A percentile compares a stretch with the other conserved stretches of the same genome.
These are phyloP conservation scores for Calliopum simillimum DNA, from an alignment of 2,888 invertebrate species.

Conservation along the genomic window DNA sequence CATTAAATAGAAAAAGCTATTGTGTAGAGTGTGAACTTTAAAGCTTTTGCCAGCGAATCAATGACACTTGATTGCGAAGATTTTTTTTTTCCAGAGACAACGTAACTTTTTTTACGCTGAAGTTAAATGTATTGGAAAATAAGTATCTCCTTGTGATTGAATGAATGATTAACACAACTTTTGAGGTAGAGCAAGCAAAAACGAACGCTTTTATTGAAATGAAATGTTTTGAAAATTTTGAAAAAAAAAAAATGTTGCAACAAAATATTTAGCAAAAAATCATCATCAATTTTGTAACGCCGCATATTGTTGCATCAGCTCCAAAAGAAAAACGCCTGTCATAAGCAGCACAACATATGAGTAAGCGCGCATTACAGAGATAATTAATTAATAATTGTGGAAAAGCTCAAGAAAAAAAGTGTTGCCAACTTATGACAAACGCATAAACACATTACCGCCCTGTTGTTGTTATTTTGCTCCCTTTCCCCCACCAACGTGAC, in stretches of 20 bases:
- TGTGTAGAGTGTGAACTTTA: conserved; percentile 15
- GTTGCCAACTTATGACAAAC: conserved; percentile 24
- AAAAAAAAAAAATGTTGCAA: background rate
- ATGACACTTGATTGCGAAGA: conserved; percentile 31
- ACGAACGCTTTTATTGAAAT: background rate
- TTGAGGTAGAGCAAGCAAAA: background rate
- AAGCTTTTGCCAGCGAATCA: background rate
- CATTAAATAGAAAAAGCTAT: background rate
- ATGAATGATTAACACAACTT: background rate
- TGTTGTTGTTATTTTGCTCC: background rate
- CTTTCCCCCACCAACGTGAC: background rate
- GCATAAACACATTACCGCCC: background rate
- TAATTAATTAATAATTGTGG: conserved; percentile 21
- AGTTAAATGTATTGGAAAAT: conserved; percentile 2
- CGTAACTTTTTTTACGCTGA: too few species aligned
- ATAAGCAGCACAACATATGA: conserved; percentile 23
- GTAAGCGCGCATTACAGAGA: background rate
- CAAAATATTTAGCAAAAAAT: too few species aligned
- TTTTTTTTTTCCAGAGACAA: background rate
- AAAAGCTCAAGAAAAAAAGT: background rate
- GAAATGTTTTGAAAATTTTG: background rate
- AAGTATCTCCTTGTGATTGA: background rate
- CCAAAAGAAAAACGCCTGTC: conserved; percentile 11
- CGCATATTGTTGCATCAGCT: too few species aligned
- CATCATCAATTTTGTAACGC: too few species aligned